These are phyloP conservation scores for Sialia sialis DNA, from an alignment of 2,113 vertebrate genomes.

Conservation along the genomic window DNA sequence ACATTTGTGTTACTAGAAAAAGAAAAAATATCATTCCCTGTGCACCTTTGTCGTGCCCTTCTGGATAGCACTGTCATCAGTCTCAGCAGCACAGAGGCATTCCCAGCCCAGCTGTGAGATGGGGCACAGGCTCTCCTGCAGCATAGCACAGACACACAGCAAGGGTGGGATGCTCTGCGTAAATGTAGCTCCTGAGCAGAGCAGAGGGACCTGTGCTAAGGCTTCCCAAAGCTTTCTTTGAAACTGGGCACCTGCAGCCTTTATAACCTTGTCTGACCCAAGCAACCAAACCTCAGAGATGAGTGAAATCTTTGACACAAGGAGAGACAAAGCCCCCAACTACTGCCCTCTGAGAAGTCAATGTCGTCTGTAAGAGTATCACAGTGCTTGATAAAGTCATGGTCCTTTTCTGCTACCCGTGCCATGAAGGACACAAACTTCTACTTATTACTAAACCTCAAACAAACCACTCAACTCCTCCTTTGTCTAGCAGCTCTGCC, in stretches of 20 bases:
- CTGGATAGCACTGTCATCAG: not conserved
- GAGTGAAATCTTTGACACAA: not conserved
- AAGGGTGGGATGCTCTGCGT: not conserved
- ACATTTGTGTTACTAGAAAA: not conserved
- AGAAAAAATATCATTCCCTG: not conserved
- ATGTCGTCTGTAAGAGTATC: not conserved
- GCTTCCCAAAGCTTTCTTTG: not conserved
- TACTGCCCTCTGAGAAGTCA: not conserved
- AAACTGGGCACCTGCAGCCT: not conserved
- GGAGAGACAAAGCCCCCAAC: not conserved
- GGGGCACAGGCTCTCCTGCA: not conserved
- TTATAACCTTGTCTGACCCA: not conserved
- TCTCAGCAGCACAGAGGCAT: not conserved
- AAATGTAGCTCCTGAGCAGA: not conserved
- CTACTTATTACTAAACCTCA: not conserved
- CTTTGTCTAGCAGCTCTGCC: not conserved
- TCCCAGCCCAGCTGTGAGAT: not conserved
- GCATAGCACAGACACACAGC: fast-evolving
- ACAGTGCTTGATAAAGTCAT: not conserved
- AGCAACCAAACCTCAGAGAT: not conserved
- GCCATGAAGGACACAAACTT: not conserved
- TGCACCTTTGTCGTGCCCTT: not conserved
- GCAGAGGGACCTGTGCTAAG: not conserved
- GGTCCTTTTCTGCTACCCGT: not conserved
- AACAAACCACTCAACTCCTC: not conserved